These are phyloP conservation scores for Spinus olivaceus DNA, from an alignment of 2,797 vertebrate genomes.

Conservation along the genomic window DNA sequence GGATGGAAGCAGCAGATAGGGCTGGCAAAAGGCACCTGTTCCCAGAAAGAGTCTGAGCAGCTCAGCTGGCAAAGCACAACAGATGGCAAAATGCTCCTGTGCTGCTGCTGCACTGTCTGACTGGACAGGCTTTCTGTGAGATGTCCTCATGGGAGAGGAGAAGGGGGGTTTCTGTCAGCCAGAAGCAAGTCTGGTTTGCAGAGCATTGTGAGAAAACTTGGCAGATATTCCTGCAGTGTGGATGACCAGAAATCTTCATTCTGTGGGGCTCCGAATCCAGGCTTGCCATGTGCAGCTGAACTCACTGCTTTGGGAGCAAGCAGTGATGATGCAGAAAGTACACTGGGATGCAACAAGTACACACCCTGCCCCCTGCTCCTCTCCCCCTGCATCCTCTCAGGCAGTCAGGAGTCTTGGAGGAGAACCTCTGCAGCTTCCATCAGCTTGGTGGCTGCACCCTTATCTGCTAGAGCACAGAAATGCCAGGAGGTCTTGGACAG, in stretches of 20 bases:
- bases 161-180: background rate
- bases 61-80: background rate
- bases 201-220: background rate
- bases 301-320: background rate
- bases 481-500: background rate
- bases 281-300: background rate
- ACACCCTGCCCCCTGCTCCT: background rate
- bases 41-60: background rate
- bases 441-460: background rate
- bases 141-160: background rate
- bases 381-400: accelerated
- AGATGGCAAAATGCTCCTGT: background rate
- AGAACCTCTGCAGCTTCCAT: background rate
- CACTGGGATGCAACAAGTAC: background rate
- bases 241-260: background rate
- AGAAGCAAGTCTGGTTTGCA: background rate
- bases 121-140: accelerated
- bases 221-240: background rate
- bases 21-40: background rate
- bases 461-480: background rate
- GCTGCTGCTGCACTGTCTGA: background rate
- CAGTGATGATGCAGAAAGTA: background rate
- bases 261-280: background rate
- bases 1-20: background rate
- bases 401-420: background rate